Evolutionary conservation across 2,888 invertebrate genomes (phyloP), one percentile per base, ranked within the genome.

Genomic region (Dorcus hopei): DNA sequence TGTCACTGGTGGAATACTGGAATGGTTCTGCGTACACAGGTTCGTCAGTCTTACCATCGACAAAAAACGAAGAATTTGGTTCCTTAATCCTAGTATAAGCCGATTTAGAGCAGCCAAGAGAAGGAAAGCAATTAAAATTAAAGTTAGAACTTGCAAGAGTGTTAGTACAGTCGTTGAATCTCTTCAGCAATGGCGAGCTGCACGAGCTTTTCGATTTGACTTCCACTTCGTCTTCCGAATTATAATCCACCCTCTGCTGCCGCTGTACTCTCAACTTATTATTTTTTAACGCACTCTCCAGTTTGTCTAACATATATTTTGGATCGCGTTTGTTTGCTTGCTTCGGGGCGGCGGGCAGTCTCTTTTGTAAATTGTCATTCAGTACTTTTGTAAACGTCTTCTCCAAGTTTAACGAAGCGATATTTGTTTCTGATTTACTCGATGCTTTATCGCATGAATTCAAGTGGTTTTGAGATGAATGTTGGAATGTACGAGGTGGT

Each of bases 11-110:
- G 8, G 63, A 65, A 54, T 65, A 70, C 55, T 76, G 74, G 70
- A 79, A 84, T 0, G 87, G 87, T 65, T 85, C 85, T 63, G 86
- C 86, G 69, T 87, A 87, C 26, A 87, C 84, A 65, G 85, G 86
- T 58, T 61, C 57, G 9, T 57, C 52, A 39, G 51, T 53, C 9
- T 49, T 54, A 8, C 42, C 16, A 40, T 65, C 62, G 52, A 76
- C 72, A 70, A 76, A 77, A 72, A 78, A 79, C 48, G 67, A 68
- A 14, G 73, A 74, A 62, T 71, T 71, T 56, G 74, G 69, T 62
- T 76, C 75, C 59, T 68, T 72, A 48, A 77, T 68, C 42, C 68
- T 70, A 47, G 72, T 75, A 62, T 78, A 78, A 45, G 70, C 68
- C 48, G 65, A 45, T 26, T 50, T 53, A n/a, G 66, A 66, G 62